Base-by-base conservation (phyloP, 2,113 vertebrate genomes). In the Paraplagusia blochii region DNA sequence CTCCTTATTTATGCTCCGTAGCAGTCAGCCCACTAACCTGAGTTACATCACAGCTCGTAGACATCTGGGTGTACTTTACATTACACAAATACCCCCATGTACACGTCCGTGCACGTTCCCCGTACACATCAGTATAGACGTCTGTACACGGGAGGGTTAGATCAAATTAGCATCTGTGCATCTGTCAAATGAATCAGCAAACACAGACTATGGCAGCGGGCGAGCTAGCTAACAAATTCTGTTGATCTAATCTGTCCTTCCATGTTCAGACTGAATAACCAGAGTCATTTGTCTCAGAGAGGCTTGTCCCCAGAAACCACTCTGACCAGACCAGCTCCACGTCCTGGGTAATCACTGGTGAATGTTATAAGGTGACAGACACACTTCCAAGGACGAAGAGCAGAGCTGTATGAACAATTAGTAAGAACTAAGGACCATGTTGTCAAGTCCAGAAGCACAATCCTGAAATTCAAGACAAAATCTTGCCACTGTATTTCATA, bases 111-210 rank as follows among this genome's bases (percentile, higher is more conserved):
- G 13, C 52, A 56, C 68, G 58, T 39, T 16, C 8, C 40, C 49
- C 11, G 18, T 46, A 36, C 44, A 71, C 61, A 56, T 12, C 43
- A 52, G 11, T 58, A 39, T 16, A 43, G 43, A 18, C 58, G 3
- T 11, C 48, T 38, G 29, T 61, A 46, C 17, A 11, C 40, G 60
- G 42, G 58, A 18, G 45, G 71, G 36, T 17, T 9, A 53, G 71
- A 66, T 78, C 66, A 68, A 84, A 36, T 63, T 55, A 66, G 68
- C 53, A 38, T 63, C 59, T 47, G 63, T 65, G 71, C 73, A 82
- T 82, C 83, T 84, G 85, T 81, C 56, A 36, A 66, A 54, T 70
- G 77, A 77, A 77, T 81, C 81, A 81, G 76, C 39, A 51, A 65
- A 71, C 58, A 58, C 48, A 53, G 47, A 47, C 60, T 72, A 66